phyloP scores from a whole-genome alignment of 1,140 invertebrate species.

The Vanessa tameamea region DNA sequence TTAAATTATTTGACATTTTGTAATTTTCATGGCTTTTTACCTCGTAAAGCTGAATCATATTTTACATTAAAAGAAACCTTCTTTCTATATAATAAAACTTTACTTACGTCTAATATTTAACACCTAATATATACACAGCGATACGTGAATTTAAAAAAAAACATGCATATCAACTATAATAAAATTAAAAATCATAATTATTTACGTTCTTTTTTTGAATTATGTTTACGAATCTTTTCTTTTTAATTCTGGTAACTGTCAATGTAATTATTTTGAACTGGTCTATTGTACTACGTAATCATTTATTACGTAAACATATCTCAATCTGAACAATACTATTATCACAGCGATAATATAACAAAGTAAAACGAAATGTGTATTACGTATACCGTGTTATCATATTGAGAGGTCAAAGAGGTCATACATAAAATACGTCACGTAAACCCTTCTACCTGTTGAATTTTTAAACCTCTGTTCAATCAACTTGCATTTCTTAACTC shows the following conservation, averaged over 20 bases:
- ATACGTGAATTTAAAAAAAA: background rate
- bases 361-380: background rate
- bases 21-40: background rate
- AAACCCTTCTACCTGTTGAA: too few relatives aligned
- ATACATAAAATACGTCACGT: too few relatives aligned
- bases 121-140: background rate
- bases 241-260: slow-evolving; percentile 6
- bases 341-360: background rate
- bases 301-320: background rate
- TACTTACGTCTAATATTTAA: slow-evolving; percentile 4
- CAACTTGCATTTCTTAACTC: too few relatives aligned
- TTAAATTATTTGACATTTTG: too few relatives aligned
- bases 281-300: background rate
- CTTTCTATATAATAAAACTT: slow-evolving; percentile 5
- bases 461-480: too few relatives aligned
- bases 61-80: slow-evolving; percentile 10
- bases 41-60: slow-evolving; percentile 2
- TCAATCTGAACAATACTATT: background rate
- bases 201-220: background rate
- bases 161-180: slow-evolving; percentile 2
- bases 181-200: slow-evolving; percentile 4
- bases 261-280: background rate
- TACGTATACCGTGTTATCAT: too few relatives aligned
- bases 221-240: background rate
- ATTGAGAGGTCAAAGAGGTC: too few relatives aligned